These are phyloP conservation scores for Daboia siamensis DNA, from an alignment of 2,113 vertebrate genomes.

Conservation along the genomic window DNA sequence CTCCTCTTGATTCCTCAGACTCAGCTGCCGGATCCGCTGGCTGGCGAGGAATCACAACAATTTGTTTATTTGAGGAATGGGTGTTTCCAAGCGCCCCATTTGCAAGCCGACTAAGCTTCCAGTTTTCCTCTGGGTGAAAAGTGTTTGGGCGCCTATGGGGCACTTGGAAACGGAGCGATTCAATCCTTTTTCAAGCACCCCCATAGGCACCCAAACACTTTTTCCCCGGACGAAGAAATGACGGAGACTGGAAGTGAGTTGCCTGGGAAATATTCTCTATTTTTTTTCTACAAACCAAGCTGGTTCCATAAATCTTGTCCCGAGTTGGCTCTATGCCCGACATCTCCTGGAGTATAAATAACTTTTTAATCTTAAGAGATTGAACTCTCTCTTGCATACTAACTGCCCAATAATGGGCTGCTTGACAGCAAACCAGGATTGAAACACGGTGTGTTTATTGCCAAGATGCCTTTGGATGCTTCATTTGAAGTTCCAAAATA, in stretches of 20 bases:
- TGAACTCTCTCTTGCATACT: not conserved
- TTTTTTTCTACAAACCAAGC: not conserved
- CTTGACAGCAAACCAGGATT: not conserved
- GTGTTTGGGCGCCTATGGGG: no score
- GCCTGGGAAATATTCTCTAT: not conserved
- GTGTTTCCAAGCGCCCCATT: no score
- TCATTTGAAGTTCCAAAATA: constrained; percentile 32
- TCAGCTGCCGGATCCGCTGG: no score
- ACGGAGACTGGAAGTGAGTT: not conserved
- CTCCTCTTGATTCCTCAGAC: no score
- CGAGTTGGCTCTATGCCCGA: not conserved
- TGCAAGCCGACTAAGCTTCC: no score
- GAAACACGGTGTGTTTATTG: constrained; percentile 11
- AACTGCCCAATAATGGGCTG: not conserved
- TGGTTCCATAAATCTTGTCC: not conserved
- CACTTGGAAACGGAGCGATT: no score
- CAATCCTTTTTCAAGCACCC: no score
- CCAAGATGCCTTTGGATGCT: constrained; percentile 10
- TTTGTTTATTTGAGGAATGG: no score
- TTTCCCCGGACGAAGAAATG: no score
- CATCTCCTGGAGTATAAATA: constrained; percentile 22
- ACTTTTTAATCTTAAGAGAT: constrained; percentile 12
- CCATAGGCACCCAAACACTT: no score
- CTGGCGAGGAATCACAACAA: no score
- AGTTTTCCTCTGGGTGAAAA: no score